Evolutionary conservation across 2,888 invertebrate genomes (phyloP).

Genomic region (Drosophila paranaensis): DNA sequence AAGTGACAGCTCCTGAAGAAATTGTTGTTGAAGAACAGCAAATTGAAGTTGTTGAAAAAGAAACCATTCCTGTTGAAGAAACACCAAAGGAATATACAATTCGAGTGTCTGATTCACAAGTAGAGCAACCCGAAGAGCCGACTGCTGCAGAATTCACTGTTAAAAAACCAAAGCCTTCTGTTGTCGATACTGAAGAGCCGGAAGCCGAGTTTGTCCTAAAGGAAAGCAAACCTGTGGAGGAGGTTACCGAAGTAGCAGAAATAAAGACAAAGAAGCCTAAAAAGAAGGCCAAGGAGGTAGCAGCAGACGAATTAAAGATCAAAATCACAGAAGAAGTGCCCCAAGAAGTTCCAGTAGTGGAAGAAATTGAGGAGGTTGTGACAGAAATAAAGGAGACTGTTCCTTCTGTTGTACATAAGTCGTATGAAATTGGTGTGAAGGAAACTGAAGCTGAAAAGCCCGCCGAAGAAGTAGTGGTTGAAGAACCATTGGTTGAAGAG

Average conservation of each 20-base stretch:
- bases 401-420: slow-evolving; percentile 56
- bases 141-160: slow-evolving; percentile 65
- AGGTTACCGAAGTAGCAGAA: slow-evolving; percentile 69
- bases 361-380: slow-evolving; percentile 70
- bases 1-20: slow-evolving; percentile 45
- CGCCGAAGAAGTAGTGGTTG: slow-evolving; percentile 44
- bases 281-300: slow-evolving; percentile 72
- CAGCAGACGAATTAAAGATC: slow-evolving; percentile 75
- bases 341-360: slow-evolving; percentile 60
- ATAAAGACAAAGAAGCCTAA: slow-evolving; percentile 75
- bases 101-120: slow-evolving; percentile 53
- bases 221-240: slow-evolving; percentile 70
- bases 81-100: slow-evolving; percentile 53
- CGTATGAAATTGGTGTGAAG: slow-evolving; percentile 73
- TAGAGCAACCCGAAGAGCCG: slow-evolving; percentile 56
- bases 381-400: slow-evolving; percentile 47
- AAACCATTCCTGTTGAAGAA: slow-evolving; percentile 38
- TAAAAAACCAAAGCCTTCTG: slow-evolving; percentile 60
- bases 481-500: slow-evolving; percentile 46
- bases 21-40: slow-evolving; percentile 47
- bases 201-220: slow-evolving; percentile 67
- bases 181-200: slow-evolving; percentile 55
- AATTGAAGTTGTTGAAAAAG: slow-evolving; percentile 38
- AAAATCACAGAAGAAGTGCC: slow-evolving; percentile 74
- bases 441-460: slow-evolving; percentile 64